Percentiles rank a stretch among this genome's conserved stretches.
Conservation (phyloP, 1,140 invertebrate species). For the Trichonephila inaurata region DNA sequence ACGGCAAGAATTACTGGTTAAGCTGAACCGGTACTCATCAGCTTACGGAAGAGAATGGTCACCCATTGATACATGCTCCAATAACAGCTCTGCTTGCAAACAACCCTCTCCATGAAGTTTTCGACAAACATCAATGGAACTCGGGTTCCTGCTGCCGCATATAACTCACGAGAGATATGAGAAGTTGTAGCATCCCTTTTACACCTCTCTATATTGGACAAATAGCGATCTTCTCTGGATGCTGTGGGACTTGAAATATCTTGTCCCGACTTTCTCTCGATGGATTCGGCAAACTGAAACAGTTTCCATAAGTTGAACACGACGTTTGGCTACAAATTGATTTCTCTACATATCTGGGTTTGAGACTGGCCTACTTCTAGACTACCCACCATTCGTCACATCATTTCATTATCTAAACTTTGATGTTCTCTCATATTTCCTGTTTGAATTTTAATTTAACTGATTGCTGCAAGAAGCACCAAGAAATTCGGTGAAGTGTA, state of each 20-base stretch:
- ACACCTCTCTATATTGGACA: background rate
- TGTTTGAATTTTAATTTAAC: background rate
- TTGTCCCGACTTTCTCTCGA: background rate
- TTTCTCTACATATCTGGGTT: constrained; percentile 16
- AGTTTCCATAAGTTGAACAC: constrained; percentile 41
- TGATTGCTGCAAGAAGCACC: background rate
- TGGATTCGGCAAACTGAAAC: background rate
- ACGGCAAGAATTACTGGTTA: background rate
- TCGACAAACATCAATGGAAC: background rate
- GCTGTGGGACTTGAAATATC: background rate
- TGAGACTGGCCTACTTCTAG: constrained; percentile 8
- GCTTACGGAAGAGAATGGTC: background rate
- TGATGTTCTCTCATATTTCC: background rate
- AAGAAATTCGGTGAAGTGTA: too few species aligned
- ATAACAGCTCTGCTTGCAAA: constrained; percentile 14
- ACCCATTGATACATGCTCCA: background rate
- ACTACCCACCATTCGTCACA: background rate
- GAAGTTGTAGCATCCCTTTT: constrained; percentile 35
- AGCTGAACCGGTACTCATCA: constrained; percentile 1
- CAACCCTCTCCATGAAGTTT: background rate
- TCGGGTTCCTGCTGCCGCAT: background rate
- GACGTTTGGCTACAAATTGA: constrained; percentile 5
- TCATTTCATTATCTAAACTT: constrained; percentile 24
- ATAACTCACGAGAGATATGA: background rate
- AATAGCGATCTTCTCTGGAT: background rate